Base-by-base conservation (phyloP, 1,140 invertebrate genomes). In the Wasmannia auropunctata region DNA sequence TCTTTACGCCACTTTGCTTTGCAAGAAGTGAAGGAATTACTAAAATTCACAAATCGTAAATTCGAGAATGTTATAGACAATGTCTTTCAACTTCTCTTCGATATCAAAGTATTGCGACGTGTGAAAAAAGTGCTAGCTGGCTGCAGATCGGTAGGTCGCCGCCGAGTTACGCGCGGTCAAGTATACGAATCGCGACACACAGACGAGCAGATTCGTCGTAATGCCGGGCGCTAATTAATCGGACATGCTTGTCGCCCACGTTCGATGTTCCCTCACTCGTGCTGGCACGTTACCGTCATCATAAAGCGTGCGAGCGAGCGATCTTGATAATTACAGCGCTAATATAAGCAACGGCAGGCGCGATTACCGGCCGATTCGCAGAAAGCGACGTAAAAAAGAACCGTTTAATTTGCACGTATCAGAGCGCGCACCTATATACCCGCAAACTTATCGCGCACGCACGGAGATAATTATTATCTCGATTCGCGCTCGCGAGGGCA, bases 191-290 rank as follows among this genome's bases (percentile, higher is more conserved):
- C 28, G 31, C 14, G 58, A 4, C 56, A 43, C 10, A 54, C 11
- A 37, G 22, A 25, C 25, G 28, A 43, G 28, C 54, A n/a, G 46
- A 58, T 69, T 80, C 43, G 31, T 62, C 58, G 56, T 65, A 31
- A 77, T 49, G 10, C 31, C 46, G 49, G 54, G 40, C 70, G 67
- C 67, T 83, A 72, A 83, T 83, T 83, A 83, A 83, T 83, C 37
- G 28, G 51, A 74, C 19, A 74, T 43, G 79, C 51, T 58, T 58
- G 37, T 72, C 79, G 51, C 40, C 40, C 37, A 72, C 51, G 51
- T 83, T 58, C 25, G 65, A 58, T n/a, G 22, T 56, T 25, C 22
- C 11, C n/a, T 74, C 34, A 19, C 34, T 43, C 62, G 46, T 37
- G 34, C 16, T 34, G 51, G 51, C 67, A 46, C 54, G 79, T 74